Conservation (phyloP, 2,888 invertebrate genomes). For the Cepaea hortensis region DNA sequence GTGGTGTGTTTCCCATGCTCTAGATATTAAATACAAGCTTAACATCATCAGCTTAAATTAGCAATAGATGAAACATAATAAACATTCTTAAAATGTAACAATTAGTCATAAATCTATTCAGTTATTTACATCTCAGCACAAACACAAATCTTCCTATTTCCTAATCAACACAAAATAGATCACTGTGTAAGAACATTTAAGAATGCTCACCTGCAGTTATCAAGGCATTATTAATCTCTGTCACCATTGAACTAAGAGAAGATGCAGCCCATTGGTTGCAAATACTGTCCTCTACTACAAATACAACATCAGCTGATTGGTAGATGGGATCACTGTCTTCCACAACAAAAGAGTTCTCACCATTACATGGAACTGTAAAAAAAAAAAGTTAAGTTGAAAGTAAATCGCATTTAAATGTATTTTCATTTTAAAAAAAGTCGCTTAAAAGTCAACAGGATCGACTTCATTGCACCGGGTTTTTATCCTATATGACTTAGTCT, state of each 20-base stretch:
- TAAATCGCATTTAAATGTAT: background rate
- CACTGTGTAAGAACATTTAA: background rate
- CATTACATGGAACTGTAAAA: conserved; percentile 30
- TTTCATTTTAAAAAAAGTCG: no score
- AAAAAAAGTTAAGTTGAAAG: background rate
- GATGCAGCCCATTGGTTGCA: conserved; percentile 85
- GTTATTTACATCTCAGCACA: no score
- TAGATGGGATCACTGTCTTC: conserved; percentile 75
- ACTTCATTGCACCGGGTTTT: no score
- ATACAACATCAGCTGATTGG: conserved; percentile 87
- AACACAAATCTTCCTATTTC: no score
- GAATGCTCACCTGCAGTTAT: conserved; percentile 58
- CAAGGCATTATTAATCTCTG: conserved; percentile 67
- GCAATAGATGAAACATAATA: no score
- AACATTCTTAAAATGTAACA: no score
- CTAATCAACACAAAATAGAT: background rate
- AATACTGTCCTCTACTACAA: conserved; percentile 87
- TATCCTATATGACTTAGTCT: no score
- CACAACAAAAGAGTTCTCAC: conserved; percentile 50
- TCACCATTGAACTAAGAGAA: conserved; percentile 66
- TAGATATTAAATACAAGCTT: no score
- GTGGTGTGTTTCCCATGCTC: no score
- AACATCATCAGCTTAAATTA: no score
- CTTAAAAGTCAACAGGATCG: no score
- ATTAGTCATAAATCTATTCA: no score